Evolutionary conservation across 2,888 invertebrate species (phyloP).

Genomic region (Clepsis dumicolana): DNA sequence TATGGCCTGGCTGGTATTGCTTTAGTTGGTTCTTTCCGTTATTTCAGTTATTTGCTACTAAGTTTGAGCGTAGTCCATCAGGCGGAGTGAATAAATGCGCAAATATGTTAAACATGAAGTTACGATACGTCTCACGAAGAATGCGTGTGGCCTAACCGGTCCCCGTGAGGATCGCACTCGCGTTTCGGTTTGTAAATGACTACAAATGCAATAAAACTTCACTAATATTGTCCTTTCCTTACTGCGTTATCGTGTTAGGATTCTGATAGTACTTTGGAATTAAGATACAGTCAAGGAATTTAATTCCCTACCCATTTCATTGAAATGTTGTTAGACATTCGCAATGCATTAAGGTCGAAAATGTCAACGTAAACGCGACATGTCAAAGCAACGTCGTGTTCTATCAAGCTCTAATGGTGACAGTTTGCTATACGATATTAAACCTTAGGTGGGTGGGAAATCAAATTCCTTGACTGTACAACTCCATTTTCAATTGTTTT

Average conservation of each 20-base stretch:
- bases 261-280: neutral
- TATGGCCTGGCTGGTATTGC: constrained; percentile 29
- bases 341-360: too few species aligned
- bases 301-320: too few species aligned
- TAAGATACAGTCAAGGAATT: too few species aligned
- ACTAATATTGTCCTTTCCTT: neutral
- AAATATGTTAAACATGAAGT: constrained; percentile 20
- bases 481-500: neutral
- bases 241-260: neutral
- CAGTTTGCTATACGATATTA: too few species aligned
- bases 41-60: too few species aligned
- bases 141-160: constrained; percentile 1
- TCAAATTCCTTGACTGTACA: neutral
- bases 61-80: constrained; percentile 23
- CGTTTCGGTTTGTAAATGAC: neutral
- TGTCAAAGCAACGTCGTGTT: too few species aligned
- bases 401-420: too few species aligned
- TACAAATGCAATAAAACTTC: neutral
- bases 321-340: too few species aligned
- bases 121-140: neutral
- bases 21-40: too few species aligned
- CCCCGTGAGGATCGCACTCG: neutral
- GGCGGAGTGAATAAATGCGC: constrained; percentile 14
- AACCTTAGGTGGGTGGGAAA: neutral
- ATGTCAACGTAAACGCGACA: too few species aligned